Base-by-base conservation (phyloP, 23 tunicate species). In the Phallusia fumigata region DNA sequence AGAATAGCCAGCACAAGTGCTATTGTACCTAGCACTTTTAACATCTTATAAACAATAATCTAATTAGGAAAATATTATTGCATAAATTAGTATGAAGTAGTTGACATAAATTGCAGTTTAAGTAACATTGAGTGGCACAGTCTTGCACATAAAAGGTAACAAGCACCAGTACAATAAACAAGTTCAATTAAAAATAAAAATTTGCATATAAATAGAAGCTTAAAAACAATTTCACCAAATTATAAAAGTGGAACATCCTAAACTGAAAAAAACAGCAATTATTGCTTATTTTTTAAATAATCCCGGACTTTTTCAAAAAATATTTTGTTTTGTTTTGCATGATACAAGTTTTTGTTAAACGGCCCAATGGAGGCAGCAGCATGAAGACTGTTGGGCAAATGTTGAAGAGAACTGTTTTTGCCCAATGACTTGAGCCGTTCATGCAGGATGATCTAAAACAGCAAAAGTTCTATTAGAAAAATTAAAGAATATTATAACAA, bases 321-420 rank as follows among this genome's bases (percentile, higher is more conserved):
- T 18, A 69, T 83, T 34, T 33, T 65, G 44, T 83, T 88, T 73
- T 88, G 80, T 35, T 83, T 33, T 1, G 79, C 87, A 79, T 88
- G 79, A 34, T 88, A 83, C 50, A 77, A 45, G 75, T 35, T 34
- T 47, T 65, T 78, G 51, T 72, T 35, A 19, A 79, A 30, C 0
- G 87, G 45, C n/a, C 92, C 92, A 69, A 88, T 32, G 28, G 51
- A 36, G 11, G 79, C 51, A 65, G 84, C 30, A 45, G 92, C 92
- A 78, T 88, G 92, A 18, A 88, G 78, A 83, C 83, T 77, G 40
- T 83, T 75, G 8, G 91, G 91, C n/a, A 88, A 32, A 82, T 93
- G 77, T 31, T 85, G 87, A 16, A 84, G 79, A 26, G 91, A 34
- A 24, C 77, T 83, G 0, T 78, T 30, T 65, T 52, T 75, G 5